A percentile compares a stretch with the other conserved stretches of the same genome.
Conservation (phyloP, 2,797 vertebrate species). For the Pampus argenteus region DNA sequence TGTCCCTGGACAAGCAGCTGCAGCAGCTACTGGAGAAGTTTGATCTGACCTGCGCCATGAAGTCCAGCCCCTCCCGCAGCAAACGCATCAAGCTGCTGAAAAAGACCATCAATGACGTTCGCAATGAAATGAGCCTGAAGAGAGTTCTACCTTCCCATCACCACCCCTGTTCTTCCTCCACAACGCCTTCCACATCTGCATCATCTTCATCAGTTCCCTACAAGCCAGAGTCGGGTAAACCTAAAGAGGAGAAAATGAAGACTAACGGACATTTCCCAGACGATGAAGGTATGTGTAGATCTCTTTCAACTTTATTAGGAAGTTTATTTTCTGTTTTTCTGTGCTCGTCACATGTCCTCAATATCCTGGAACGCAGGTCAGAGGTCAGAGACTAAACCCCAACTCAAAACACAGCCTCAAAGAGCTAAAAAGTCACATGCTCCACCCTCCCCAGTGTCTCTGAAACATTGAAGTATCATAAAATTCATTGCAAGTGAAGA, state of each 20-base stretch:
- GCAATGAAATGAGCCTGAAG: slow-evolving; percentile 90
- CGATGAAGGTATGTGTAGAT: slow-evolving; percentile 88
- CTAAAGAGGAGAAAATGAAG: slow-evolving; percentile 82
- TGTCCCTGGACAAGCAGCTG: slow-evolving; percentile 92
- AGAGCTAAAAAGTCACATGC: slow-evolving; percentile 31
- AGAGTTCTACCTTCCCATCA: slow-evolving; percentile 81
- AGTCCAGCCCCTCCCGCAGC: slow-evolving; percentile 95
- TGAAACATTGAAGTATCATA: neutral
- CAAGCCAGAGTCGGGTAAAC: slow-evolving; percentile 68
- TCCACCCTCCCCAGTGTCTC: neutral
- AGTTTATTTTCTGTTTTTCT: neutral
- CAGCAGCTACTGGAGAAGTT: slow-evolving; percentile 94
- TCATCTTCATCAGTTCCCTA: slow-evolving; percentile 38
- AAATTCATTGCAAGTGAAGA: neutral
- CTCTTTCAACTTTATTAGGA: neutral
- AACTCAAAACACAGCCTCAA: neutral
- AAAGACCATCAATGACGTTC: slow-evolving; percentile 92
- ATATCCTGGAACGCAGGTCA: slow-evolving; percentile 12
- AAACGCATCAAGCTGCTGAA: slow-evolving; percentile 96
- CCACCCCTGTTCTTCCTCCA: slow-evolving; percentile 29
- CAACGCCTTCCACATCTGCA: slow-evolving; percentile 32
- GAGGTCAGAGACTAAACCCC: slow-evolving; percentile 16
- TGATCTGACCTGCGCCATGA: slow-evolving; percentile 95
- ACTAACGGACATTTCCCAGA: slow-evolving; percentile 85
- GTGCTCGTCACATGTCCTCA: slow-evolving; percentile 10